These are phyloP conservation scores for Balanococcus diminutus DNA, from an alignment of 2,888 invertebrate species.

Conservation along the genomic window DNA sequence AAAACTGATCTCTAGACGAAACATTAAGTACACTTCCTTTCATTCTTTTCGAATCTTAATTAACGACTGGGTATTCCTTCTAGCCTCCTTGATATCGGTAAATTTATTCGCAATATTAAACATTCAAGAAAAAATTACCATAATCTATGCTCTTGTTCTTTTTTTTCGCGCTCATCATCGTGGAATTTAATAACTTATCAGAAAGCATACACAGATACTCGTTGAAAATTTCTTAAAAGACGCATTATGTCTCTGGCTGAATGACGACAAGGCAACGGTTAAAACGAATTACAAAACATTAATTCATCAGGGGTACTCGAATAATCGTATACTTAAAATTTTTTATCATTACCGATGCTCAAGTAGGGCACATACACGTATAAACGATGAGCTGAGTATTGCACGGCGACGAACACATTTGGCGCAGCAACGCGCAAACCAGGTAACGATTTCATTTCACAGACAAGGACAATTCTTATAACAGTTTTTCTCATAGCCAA, in stretches of 20 bases:
- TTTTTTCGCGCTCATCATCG: neutral
- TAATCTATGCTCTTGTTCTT: neutral
- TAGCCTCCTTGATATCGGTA: constrained; percentile 18
- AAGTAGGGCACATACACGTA: neutral
- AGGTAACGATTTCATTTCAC: neutral
- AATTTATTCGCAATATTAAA: constrained; percentile 40
- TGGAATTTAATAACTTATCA: neutral
- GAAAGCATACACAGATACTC: neutral
- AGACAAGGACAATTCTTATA: constrained; percentile 25
- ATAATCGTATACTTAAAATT: constrained; percentile 1
- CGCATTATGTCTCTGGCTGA: neutral
- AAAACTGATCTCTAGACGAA: constrained; percentile 22
- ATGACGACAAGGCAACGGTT: constrained; percentile 18
- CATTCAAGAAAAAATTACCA: constrained; percentile 27
- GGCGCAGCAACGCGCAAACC: neutral
- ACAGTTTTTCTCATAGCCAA: constrained; percentile 2
- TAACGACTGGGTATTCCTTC: neutral
- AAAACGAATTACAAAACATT: constrained; percentile 13
- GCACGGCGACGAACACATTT: neutral
- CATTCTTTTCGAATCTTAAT: constrained; percentile 28
- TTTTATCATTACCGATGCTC: neutral
- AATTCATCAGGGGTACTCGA: constrained; percentile 22
- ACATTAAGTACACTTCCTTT: constrained; percentile 39
- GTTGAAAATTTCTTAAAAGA: neutral
- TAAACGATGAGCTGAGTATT: neutral